Percentiles rank a stretch among this genome's conserved stretches.
These are phyloP conservation scores for Sialis lutaria DNA, from an alignment of 2,888 invertebrate genomes.

Conservation along the genomic window DNA sequence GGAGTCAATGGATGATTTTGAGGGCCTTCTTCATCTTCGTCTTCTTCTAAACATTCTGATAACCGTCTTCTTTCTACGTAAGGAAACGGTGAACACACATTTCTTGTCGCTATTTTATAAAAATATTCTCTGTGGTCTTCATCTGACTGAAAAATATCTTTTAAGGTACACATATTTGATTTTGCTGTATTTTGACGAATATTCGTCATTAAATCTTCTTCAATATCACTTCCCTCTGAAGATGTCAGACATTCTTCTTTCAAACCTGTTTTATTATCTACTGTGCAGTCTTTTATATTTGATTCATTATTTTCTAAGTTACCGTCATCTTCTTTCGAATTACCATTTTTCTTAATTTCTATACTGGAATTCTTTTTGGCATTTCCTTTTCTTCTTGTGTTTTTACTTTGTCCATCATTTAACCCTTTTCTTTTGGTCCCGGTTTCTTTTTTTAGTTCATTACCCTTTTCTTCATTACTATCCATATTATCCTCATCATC, in stretches of 20 bases:
- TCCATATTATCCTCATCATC: too few species aligned
- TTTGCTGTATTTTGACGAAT: constrained; percentile 55
- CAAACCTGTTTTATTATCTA: too few species aligned
- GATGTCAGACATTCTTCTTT: constrained; percentile 3
- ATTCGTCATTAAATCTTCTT: constrained; percentile 43
- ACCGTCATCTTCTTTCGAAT: too few species aligned
- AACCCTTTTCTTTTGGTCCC: too few species aligned
- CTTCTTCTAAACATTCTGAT: constrained; percentile 72
- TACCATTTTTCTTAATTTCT: too few species aligned
- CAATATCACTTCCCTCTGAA: constrained; percentile 38
- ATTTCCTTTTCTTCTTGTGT: too few species aligned
- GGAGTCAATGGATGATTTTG: constrained; percentile 3
- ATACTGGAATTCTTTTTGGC: too few species aligned
- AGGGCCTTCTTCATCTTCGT: constrained; percentile 46
- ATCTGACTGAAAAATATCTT: constrained; percentile 45
- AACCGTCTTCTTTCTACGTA: constrained; percentile 45
- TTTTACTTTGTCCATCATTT: too few species aligned
- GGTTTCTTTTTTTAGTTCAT: too few species aligned
- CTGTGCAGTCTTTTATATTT: too few species aligned
- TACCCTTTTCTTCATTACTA: too few species aligned
- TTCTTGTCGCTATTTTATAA: constrained; percentile 47
- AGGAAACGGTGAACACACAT: constrained; percentile 30
- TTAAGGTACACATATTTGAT: constrained; percentile 41
- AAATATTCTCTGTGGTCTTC: constrained; percentile 43
- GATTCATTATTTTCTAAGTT: too few species aligned